Conservation (phyloP, 2,888 invertebrate species). For the Drosophila kuntzei region DNA sequence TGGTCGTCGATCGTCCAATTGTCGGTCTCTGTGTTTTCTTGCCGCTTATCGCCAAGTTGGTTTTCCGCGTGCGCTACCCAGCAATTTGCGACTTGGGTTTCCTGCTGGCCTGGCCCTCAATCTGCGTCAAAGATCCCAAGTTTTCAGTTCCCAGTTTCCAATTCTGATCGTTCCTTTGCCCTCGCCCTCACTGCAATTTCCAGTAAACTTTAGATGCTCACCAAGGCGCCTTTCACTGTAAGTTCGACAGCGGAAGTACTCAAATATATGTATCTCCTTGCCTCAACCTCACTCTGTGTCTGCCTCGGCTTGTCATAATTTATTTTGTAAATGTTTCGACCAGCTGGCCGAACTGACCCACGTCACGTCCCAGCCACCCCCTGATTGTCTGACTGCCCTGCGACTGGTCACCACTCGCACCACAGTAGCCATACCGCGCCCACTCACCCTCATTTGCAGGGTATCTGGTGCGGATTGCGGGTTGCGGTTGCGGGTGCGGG, state of each 20-base stretch:
- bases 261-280: conserved; percentile 18
- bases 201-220: conserved; percentile 57
- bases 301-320: conserved; percentile 61
- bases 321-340: conserved; percentile 62
- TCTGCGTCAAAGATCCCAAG: conserved; percentile 18
- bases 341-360: conserved; percentile 47
- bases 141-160: conserved; percentile 4
- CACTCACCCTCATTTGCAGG: conserved; percentile 54
- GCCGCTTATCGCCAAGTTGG: conserved; percentile 48
- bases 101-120: conserved; percentile 58
- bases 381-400: conserved; percentile 17
- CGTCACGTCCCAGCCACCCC: conserved; percentile 41
- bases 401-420: conserved; percentile 62
- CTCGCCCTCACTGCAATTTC: conserved; percentile 31
- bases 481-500: conserved; percentile 18
- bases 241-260: conserved; percentile 51
- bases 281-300: conserved; percentile 4
- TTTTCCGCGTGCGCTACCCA: conserved; percentile 67
- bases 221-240: conserved; percentile 70
- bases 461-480: conserved; percentile 9
- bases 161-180: conserved; percentile 8
- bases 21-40: conserved; percentile 18
- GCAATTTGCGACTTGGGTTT: conserved; percentile 78
- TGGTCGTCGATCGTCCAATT: conserved; percentile 48
- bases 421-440: conserved; percentile 45